phyloP scores from a whole-genome alignment of 2,113 vertebrate species.

The Chionomys nivalis region DNA sequence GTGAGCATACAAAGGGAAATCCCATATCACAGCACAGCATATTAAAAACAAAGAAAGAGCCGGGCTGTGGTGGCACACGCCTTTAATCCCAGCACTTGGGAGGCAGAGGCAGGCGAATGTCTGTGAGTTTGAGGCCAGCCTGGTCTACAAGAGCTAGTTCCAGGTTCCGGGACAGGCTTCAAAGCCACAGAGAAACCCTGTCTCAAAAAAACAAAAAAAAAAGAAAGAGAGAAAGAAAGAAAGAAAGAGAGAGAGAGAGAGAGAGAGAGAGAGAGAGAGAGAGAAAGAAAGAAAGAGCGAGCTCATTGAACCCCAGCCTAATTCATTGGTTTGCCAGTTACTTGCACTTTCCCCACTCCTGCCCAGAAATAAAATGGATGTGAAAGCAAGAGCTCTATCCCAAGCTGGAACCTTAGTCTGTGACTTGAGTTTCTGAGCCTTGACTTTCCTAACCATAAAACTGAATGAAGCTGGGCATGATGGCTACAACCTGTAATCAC shows the following conservation, averaged over 20 bases:
- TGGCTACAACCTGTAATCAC: neutral
- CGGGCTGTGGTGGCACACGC: too few relatives aligned
- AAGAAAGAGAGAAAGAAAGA: too few relatives aligned
- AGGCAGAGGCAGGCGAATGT: too few relatives aligned
- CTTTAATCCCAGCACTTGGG: too few relatives aligned
- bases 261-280: too few relatives aligned
- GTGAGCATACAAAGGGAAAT: too few relatives aligned
- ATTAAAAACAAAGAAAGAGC: conserved; percentile 35
- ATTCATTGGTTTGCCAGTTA: neutral
- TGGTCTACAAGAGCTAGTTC: too few relatives aligned
- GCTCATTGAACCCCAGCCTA: neutral
- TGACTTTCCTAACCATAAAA: conserved; percentile 44
- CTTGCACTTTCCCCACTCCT: neutral
- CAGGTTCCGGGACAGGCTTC: too few relatives aligned
- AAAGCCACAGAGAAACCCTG: too few relatives aligned
- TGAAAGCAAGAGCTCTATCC: neutral
- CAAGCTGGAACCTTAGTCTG: neutral
- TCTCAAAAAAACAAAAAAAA: too few relatives aligned
- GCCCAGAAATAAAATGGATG: neutral
- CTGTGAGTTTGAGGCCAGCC: too few relatives aligned
- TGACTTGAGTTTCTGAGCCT: conserved; percentile 7
- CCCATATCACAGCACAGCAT: neutral
- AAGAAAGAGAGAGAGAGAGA: too few relatives aligned
- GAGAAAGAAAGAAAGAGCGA: neutral
- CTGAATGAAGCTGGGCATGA: neutral